A percentile compares a stretch with the other conserved stretches of the same genome.
These are phyloP conservation scores for Lasaia peninsularis DNA, from an alignment of 1,140 invertebrate species.

Conservation along the genomic window DNA sequence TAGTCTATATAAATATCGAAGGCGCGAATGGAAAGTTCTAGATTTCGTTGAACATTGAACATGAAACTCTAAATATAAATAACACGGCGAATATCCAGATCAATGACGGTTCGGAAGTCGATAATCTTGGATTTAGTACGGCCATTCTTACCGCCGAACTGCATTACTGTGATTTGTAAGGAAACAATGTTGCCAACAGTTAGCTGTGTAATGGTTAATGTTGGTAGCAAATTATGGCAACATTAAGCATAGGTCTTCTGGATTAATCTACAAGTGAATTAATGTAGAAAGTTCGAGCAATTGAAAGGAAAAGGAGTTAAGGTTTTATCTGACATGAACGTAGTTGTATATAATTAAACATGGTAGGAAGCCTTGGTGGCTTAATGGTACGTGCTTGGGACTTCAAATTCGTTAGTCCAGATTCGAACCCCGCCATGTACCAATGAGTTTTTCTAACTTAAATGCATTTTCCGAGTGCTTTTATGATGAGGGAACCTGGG, in stretches of 20 bases:
- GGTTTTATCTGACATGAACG: background rate
- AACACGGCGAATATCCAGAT: constrained; percentile 12
- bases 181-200: background rate
- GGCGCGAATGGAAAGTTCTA: constrained; percentile 42
- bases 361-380: no score
- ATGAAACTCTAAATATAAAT: constrained; percentile 34
- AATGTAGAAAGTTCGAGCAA: background rate
- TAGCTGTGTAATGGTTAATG: background rate
- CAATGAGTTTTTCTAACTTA: no score
- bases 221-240: background rate
- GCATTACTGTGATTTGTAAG: constrained; percentile 1
- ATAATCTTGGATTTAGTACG: constrained; percentile 29
- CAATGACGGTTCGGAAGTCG: constrained; percentile 27
- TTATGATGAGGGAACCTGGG: no score
- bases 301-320: background rate
- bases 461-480: no score
- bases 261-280: background rate
- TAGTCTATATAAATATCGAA: constrained; percentile 32
- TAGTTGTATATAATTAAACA: background rate
- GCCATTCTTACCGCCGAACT: constrained; percentile 5
- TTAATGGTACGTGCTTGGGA: no score
- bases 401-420: no score
- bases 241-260: constrained; percentile 4
- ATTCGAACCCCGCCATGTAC: no score
- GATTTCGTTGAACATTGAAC: constrained; percentile 32